These are phyloP conservation scores for Holocentrus rufus DNA, from an alignment of 2,797 vertebrate genomes.

Conservation along the genomic window DNA sequence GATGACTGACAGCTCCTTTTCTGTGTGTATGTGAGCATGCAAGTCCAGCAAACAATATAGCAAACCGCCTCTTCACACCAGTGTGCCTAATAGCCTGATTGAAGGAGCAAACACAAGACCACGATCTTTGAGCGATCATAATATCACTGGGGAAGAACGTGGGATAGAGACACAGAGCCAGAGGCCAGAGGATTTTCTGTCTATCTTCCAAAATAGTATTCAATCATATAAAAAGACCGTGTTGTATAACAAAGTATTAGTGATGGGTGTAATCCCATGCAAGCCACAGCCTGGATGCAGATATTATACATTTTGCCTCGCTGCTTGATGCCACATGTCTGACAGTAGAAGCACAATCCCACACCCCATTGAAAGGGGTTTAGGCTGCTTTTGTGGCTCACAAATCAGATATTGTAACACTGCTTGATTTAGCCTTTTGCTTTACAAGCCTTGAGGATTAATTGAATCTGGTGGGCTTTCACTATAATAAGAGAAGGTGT, in stretches of 20 bases:
- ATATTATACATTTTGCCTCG: constrained; percentile 44
- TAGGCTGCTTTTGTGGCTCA: constrained; percentile 48
- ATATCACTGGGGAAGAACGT: neutral
- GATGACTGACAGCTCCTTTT: neutral
- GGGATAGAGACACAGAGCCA: constrained; percentile 4
- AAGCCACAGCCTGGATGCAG: constrained; percentile 31
- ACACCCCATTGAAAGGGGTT: constrained; percentile 40
- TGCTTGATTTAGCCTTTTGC: constrained; percentile 25
- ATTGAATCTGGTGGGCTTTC: constrained; percentile 39
- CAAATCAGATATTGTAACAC: constrained; percentile 41
- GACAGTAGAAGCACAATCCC: constrained; percentile 62
- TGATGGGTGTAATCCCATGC: constrained; percentile 43
- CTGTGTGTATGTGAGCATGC: neutral
- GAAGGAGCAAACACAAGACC: constrained; percentile 9
- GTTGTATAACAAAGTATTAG: constrained; percentile 34
- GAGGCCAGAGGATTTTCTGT: neutral
- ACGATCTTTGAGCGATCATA: neutral
- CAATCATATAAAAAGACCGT: constrained; percentile 4
- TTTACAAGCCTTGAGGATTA: constrained; percentile 39
- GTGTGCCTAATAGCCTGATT: neutral
- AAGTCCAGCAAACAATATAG: constrained; percentile 6
- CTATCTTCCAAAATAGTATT: constrained; percentile 25
- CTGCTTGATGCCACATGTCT: constrained; percentile 39
- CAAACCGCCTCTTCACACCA: neutral
- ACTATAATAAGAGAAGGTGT: constrained; percentile 16